Evolutionary conservation across 2,888 invertebrate species (phyloP).

Genomic region (Sinohyriopsis cumingii): DNA sequence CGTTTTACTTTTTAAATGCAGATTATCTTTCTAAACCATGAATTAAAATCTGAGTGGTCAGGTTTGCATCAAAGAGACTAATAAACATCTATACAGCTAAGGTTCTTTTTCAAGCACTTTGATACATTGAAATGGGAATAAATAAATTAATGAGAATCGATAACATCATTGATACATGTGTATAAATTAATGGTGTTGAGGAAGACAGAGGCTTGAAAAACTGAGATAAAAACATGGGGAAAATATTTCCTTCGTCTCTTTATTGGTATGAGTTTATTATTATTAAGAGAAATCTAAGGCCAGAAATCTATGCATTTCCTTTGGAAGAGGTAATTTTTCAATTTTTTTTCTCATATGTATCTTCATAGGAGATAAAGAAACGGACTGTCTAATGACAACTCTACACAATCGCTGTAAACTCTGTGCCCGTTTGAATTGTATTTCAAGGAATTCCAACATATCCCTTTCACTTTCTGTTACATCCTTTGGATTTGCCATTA

Average conservation of each 20-base stretch:
- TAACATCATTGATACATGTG: too few relatives aligned
- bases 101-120: too few relatives aligned
- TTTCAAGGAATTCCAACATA: slow-evolving; percentile 15
- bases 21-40: too few relatives aligned
- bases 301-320: slow-evolving; percentile 9
- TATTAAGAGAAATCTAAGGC: slow-evolving; percentile 7
- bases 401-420: slow-evolving; percentile 12
- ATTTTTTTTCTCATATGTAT: slow-evolving; percentile 10
- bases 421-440: slow-evolving; percentile 5
- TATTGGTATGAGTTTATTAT: not conserved
- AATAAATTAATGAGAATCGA: too few relatives aligned
- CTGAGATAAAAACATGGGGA: too few relatives aligned
- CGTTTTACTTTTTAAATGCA: too few relatives aligned
- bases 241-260: not conserved
- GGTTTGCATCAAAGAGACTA: too few relatives aligned
- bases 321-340: slow-evolving; percentile 12
- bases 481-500: not conserved
- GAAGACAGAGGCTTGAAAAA: too few relatives aligned
- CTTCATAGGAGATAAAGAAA: not conserved
- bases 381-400: slow-evolving; percentile 10
- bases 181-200: too few relatives aligned
- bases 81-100: too few relatives aligned
- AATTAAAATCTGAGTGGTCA: too few relatives aligned
- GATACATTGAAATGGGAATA: too few relatives aligned
- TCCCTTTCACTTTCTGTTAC: slow-evolving; percentile 11